Base-by-base conservation (phyloP, 2,113 vertebrate species). In the Leucopsar rothschildi region DNA sequence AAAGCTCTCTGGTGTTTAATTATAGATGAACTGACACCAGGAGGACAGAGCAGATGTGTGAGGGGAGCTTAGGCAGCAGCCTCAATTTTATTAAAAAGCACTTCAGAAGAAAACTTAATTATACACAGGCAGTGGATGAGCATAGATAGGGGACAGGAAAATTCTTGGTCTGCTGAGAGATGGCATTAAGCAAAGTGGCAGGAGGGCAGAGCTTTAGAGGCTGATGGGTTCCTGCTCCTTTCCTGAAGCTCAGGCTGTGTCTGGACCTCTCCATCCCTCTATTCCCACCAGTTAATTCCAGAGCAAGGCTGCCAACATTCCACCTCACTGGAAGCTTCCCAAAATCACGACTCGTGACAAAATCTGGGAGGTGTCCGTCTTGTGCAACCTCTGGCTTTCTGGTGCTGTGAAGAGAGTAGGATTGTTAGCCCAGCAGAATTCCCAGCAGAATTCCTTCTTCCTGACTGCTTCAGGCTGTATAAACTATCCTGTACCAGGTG, bases 81-180 rank as follows among this genome's bases (percentile, higher is more conserved):
- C 80, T 88, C 57, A 57, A 33, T 94, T 93, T 93, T 72, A 93
- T 90, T 93, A 80, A 68, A 92, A 90, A 90, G 18, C 75, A 49
- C 37, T 57, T 82, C 79, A 42, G 37, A 82, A 69, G 57, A 65
- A 79, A 85, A 87, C 37, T n/a, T 91, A 78, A 85, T 92, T 88
- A 70, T 16, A 18, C 37, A 50, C 66, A 78, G 86, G 56, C 44
- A 64, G 17, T 44, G 28, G 11, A 45, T 21, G 21, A 56, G 15
- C 59, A 10, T 23, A 64, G 40, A 10, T 1, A 61, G 12, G 10
- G 39, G 6, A 71, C 65, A 61, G 31, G 50, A 52, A 52, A 79
- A 37, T 15, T 52, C 22, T 3, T 35, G 20, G 7, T 47, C 12
- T 61, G 2, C 33, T 45, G 39, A 45, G 57, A 76, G 45, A 47